Conservation (phyloP, 2,888 invertebrate genomes). For the Trichopoda pennipes region DNA sequence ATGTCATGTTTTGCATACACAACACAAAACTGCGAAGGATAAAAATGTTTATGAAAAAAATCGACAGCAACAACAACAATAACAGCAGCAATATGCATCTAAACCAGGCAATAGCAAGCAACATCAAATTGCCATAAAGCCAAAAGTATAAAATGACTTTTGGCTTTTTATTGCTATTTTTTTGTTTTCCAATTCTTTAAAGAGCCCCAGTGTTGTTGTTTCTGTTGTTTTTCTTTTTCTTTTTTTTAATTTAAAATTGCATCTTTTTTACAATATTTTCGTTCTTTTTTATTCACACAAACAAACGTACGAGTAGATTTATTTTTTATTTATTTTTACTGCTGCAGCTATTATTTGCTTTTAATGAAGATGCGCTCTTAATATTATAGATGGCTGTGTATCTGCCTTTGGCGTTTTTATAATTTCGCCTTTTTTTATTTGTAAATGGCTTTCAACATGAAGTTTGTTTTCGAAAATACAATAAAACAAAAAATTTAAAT, state of each 20-base stretch:
- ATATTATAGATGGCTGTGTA: constrained; percentile 15
- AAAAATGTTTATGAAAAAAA: constrained; percentile 7
- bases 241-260: constrained; percentile 35
- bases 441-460: too few relatives aligned
- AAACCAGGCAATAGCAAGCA: constrained; percentile 22
- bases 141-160: constrained; percentile 39
- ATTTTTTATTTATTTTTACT: neutral
- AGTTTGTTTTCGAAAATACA: too few relatives aligned
- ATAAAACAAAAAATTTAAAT: too few relatives aligned
- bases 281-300: neutral
- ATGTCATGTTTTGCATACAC: constrained; percentile 69
- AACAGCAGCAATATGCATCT: constrained; percentile 11
- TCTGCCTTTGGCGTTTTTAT: constrained; percentile 10
- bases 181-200: neutral
- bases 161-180: constrained; percentile 27
- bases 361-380: constrained; percentile 30
- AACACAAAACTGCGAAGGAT: constrained; percentile 51
- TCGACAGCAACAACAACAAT: neutral
- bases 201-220: constrained; percentile 20
- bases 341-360: constrained; percentile 29
- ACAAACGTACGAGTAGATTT: neutral
- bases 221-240: neutral
- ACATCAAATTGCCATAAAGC: constrained; percentile 24
- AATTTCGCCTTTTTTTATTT: constrained; percentile 2
- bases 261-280: constrained; percentile 24